Evolutionary conservation across 1,140 invertebrate species (phyloP).

Genomic region (Ips typographus): DNA sequence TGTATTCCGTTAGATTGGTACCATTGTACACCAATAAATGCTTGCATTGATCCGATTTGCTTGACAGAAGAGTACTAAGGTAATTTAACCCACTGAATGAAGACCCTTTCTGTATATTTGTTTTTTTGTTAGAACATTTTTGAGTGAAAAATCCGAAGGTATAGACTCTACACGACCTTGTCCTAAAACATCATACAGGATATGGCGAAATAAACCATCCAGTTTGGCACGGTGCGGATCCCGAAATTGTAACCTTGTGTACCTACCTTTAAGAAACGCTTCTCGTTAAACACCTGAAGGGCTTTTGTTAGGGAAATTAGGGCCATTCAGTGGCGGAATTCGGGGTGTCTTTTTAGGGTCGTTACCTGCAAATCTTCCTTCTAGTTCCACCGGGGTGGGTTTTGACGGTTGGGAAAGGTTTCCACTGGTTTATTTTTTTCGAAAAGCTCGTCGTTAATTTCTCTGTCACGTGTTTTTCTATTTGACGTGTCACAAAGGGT

Average conservation of each 20-base stretch:
- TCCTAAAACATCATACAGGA: constrained; percentile 2
- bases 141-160: not conserved
- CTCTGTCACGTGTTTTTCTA: too few relatives aligned
- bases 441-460: too few relatives aligned
- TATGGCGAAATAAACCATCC: constrained; percentile 11
- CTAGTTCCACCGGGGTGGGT: too few relatives aligned
- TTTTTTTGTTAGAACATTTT: not conserved
- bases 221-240: constrained; percentile 21
- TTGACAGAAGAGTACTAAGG: too few relatives aligned
- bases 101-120: too few relatives aligned
- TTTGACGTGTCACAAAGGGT: too few relatives aligned
- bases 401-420: too few relatives aligned
- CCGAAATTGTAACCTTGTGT: constrained; percentile 25
- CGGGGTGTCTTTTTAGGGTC: constrained; percentile 24
- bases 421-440: too few relatives aligned
- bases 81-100: too few relatives aligned
- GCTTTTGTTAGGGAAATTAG: constrained; percentile 34
- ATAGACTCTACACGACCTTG: constrained; percentile 17
- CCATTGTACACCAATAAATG: too few relatives aligned
- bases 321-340: constrained; percentile 31
- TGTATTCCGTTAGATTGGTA: not conserved
- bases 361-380: constrained; percentile 35
- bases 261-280: constrained; percentile 17
- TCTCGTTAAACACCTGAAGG: constrained; percentile 30
- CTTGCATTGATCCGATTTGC: too few relatives aligned